Evolutionary conservation across 1,140 invertebrate species (phyloP), one percentile per base, ranked within the genome.

Genomic region (Hylaeus anthracinus): DNA sequence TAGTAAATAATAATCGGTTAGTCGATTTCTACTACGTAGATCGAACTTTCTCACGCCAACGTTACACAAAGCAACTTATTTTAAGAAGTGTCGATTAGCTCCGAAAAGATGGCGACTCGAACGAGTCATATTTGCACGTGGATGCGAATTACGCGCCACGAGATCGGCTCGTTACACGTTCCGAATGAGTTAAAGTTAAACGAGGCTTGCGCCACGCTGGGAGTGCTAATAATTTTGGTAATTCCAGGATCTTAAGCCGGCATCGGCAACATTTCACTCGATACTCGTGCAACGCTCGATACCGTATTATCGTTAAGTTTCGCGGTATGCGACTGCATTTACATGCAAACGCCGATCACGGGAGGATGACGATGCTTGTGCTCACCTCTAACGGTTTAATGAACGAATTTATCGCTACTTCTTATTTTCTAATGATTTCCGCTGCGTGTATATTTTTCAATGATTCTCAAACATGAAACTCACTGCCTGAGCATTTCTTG

Each of bases 341-440:
- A 81, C 74, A 80, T 75, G 72, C 61, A 72, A 76, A 58, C 72
- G 77, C 41, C 37, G 48, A 55, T 66, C 58, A 65, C 70, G 70
- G 43, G 65, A 14, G 14, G 55, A 6, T 45, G 39, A 37, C 48
- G 55, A 26, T 72, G 14, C 81, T 56, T 77, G 74, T 45, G 74
- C 58, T 55, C 39, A 51, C 51, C 58, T 65, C 78, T 14, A 79
- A 53, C 63, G 66, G 14, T 84, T 77, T 83, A 77, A 81, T 70
- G 83, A 84, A 79, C 70, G 61, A 74, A 78, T 81, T 85, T 86
- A 86, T 84, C 63, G 70, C 80, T 82, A 48, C 63, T 82, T 77
- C 72, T 82, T 83, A 81, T 71, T 81, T 82, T 74, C 55, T 75
- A 56, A 78, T 58, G 82, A 73, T 41, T 58, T 60, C 53, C 53